A percentile compares a stretch with the other conserved stretches of the same genome.
These are phyloP conservation scores for Chrysochloris asiatica DNA, from an alignment of 2,113 vertebrate species.

Conservation along the genomic window DNA sequence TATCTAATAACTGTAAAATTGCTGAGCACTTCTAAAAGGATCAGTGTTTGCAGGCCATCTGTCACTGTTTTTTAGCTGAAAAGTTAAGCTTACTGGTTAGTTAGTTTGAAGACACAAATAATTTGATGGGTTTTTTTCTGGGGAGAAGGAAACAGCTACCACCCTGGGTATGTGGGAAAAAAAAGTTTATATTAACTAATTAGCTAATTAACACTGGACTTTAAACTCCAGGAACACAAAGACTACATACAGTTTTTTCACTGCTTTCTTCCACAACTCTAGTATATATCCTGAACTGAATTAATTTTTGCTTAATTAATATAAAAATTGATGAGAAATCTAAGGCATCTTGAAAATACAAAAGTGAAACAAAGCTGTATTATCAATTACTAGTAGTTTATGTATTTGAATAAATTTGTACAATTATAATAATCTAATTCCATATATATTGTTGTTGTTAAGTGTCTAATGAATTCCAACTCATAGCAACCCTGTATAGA, in stretches of 20 bases:
- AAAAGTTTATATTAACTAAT: background rate
- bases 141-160: background rate
- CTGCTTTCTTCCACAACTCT: background rate
- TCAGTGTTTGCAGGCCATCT: conserved; percentile 60
- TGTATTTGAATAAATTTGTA: background rate
- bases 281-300: background rate
- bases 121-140: background rate
- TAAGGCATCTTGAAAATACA: background rate
- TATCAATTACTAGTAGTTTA: background rate
- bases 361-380: conserved; percentile 18
- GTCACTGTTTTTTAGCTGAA: conserved; percentile 60
- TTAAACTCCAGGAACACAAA: background rate
- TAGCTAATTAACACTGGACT: background rate
- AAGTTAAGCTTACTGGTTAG: conserved; percentile 44
- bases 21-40: conserved; percentile 37
- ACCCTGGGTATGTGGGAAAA: background rate
- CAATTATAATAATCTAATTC: background rate
- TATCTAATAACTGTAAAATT: conserved; percentile 56
- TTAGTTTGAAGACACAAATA: conserved; percentile 44
- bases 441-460: too few relatives aligned
- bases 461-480: too few relatives aligned
- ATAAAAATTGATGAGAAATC: background rate
- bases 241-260: background rate
- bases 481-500: too few relatives aligned
- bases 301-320: conserved; percentile 4